Evolutionary conservation across 2,113 vertebrate genomes (phyloP), one percentile per base, ranked within the genome.

Genomic region (Stercorarius parasiticus): DNA sequence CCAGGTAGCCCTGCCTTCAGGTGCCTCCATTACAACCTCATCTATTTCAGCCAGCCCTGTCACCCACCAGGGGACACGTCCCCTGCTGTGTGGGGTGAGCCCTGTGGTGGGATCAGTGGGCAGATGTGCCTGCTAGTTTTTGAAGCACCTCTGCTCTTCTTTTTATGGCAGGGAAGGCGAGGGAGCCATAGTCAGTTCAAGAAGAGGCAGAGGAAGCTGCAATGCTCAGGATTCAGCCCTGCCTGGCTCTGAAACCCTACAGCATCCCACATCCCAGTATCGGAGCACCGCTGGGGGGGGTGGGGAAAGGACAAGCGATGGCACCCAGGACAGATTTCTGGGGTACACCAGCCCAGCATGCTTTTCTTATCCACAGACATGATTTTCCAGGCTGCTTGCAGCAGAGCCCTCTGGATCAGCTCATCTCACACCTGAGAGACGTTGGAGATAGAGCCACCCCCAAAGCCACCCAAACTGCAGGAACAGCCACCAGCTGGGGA

Each of bases 1-100:
- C 77, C 93, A 95, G 95, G 97, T 95, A 95, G 95, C 86, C 95
- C 91, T 91, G 95, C 91, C 14, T 6, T 95, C 94, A 94, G 96
- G 95, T 93, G 62, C 78, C 81, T 93, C 91, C 36, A 5, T 87
- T 92, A 90, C 91, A 95, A 58, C 78, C 62, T 66, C 91, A 95
- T 96, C 94, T 86, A 93, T 96, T 95, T 91, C 94, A 93, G 58
- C 22, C 79, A 58, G 84, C 70, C 81, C 86, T 86, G 86, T 83
- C 82, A 84, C 80, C 88, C 62, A 80, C 45, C 49, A 42, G 66
- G 78, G 78, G 15, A 80, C 66, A 58, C 10, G 5, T 66, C 53
- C 43, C 53, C 81, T 66, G 61, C 91, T 76, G 40, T 20, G n/a
- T 40, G 66, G 53, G 52, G 47, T 50, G 30, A 96, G 70, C 40